Base-by-base conservation (phyloP, 2,888 invertebrate species). In the Acrocera orbiculus region DNA sequence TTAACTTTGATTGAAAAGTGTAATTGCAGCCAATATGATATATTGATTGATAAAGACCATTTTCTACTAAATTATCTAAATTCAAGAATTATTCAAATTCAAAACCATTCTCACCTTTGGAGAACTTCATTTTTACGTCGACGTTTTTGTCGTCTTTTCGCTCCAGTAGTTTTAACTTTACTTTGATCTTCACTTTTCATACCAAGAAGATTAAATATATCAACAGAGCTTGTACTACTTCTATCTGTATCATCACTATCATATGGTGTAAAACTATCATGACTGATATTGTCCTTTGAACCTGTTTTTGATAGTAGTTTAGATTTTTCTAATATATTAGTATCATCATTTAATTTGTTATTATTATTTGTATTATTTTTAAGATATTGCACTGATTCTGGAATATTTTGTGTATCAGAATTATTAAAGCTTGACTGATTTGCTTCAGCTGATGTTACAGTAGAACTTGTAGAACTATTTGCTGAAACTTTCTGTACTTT, bases 221-320 rank as follows among this genome's bases (percentile, higher is more conserved):
- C 51, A 30, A 51, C 46, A 1, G 58, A 57, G 33, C 57, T 58
- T 16, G 56, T 54, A 40, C 57, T 58, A 34, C 58, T 58, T 49
- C 54, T 51, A 28, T 58, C 58, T 0, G 58, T 58, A 30, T 56
- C 56, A 43, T 58, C 58, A 35, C 56, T 58, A 6, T 58, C 58
- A 23, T 9, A 23, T 23, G n/a, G 23, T n/a, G 23, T 11, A 23
- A 11, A 11, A 7, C 6, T 7, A 19, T 19, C 2, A 19, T 19
- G 19, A n/a, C n/a, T n/a, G n/a, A n/a, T n/a, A n/a, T n/a, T n/a
- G n/a, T n/a, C n/a, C n/a, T n/a, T 15, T 7, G 9, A 9, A 20
- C 5, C 16, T 27, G n/a, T 27, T 31, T 13, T 4, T 31, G 10
- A 26, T 16, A 10, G 16, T 27, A 16, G 14, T 16, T 27, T 4